phyloP scores from a whole-genome alignment of 2,113 vertebrate genomes.

The Urocynchramus pylzowi region DNA sequence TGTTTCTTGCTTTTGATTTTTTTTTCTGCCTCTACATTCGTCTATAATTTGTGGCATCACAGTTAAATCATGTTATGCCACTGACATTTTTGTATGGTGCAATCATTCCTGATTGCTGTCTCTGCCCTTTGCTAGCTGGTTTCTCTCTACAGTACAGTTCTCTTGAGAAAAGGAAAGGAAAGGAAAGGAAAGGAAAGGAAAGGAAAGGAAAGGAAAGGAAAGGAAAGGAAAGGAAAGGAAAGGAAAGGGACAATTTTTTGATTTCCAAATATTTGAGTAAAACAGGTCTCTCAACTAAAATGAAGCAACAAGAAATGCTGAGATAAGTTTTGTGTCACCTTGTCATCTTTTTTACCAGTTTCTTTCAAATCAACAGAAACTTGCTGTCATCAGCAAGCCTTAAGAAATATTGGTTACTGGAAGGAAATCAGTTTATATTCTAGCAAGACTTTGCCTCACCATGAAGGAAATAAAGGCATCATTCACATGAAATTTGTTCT shows the following conservation, averaged over 20 bases:
- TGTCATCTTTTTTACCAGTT: background rate
- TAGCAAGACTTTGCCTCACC: background rate
- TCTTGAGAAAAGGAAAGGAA: background rate
- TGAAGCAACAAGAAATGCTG: background rate
- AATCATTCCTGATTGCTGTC: slow-evolving; percentile 30
- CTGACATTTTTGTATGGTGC: slow-evolving; percentile 42
- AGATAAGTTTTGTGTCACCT: background rate
- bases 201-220: background rate
- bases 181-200: background rate
- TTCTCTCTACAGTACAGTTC: background rate
- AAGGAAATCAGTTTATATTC: background rate
- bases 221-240: background rate
- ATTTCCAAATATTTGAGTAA: background rate
- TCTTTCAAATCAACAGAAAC: background rate
- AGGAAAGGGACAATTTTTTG: background rate
- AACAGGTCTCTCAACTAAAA: background rate
- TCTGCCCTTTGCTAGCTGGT: slow-evolving; percentile 16
- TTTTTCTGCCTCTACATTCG: slow-evolving; percentile 47
- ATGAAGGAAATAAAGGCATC: background rate
- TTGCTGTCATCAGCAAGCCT: background rate
- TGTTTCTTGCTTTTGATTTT: slow-evolving; percentile 53
- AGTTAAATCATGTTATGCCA: slow-evolving; percentile 61
- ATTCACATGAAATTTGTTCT: background rate
- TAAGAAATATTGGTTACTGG: background rate
- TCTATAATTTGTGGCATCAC: slow-evolving; percentile 74